Base-by-base conservation (phyloP, 2,797 vertebrate genomes). In the Lepidocolaptes lacrymiger region DNA sequence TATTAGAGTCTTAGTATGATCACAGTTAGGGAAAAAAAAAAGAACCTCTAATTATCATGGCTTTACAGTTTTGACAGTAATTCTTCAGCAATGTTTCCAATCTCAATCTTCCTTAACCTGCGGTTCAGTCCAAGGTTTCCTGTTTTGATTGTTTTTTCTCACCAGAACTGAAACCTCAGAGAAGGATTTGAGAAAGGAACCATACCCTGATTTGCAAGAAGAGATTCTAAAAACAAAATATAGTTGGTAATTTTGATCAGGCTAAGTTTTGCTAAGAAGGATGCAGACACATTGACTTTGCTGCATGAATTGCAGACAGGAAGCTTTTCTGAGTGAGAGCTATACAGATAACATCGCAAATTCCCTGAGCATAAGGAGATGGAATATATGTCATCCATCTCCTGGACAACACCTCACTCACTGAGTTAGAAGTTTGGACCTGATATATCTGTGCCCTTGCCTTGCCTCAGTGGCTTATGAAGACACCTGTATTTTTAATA, bases 1-100 rank as follows among this genome's bases (percentile, higher is more conserved):
- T 37, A 30, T n/a, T 74, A 11, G 4, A 19, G 36, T 79, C 18
- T 67, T 56, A 88, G 3, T 10, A 67, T n/a, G 26, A 41, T 22
- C 18, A 41, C 20, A 59, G 8, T 55, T 44, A 67, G 5, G 43
- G 15, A 43, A 43, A 43, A 43, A 41, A 41, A 43, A 46, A 77
- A 61, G 3, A 88, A 66, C 32, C 34, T 81, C n/a, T 91, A n/a
- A 79, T 9, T 89, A 64, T 83, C 24, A 77, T 18, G 5, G 27
- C 39, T 87, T 95, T 89, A 23, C 13, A 83, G 18, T 77, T 95
- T 92, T 62, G 59, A 61, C 63, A 93, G 54, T 93, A 94, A 95
- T 95, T 52, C 20, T 49, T 85, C 77, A 86, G 51, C 56, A 91
- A 26, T 52, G 51, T 28, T 79, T 95, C 86, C 81, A n/a, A 51